Base-by-base conservation (phyloP, 1,140 invertebrate species). In the Dinoponera quadriceps region DNA sequence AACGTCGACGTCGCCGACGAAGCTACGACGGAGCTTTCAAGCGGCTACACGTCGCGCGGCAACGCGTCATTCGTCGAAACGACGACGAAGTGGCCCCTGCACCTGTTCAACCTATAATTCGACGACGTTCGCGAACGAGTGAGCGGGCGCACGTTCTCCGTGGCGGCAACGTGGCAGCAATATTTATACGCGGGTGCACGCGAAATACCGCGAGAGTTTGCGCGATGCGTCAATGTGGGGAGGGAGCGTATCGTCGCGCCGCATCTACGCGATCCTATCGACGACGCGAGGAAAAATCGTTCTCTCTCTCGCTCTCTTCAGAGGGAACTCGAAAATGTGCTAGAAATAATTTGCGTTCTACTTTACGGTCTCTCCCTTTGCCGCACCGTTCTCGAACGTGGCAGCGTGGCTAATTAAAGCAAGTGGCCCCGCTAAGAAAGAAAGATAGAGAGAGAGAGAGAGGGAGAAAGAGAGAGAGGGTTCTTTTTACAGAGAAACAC, bases 41-140 rank as follows among this genome's bases (percentile, higher is more conserved):
- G 59, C 25, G 48, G 44, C 63, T 49, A 86, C 63, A 49, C 33
- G 38, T 73, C 63, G 69, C 63, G 69, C 63, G 59, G 51, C 20
- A 48, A 25, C 80, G 60, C 73, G 85, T 86, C 85, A 86, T 83
- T 86, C 85, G 85, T 78, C 85, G 80, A 78, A 86, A 87, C 71
- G 81, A 73, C 85, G 85, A 78, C 68, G 81, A 87, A 87, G 82
- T 69, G 81, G 72, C 62, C 25, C 65, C 73, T 29, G 69, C 86
- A 87, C 86, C 86, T 87, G 86, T 82, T 86, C 85, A 82, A 62
- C 59, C 85, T 87, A 80, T 87, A 87, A 87, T 84, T 84, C 68
- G 85, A 38, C 51, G 81, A 38, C 72, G 59, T 83, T 60, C 60
- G 66, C 77, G 29, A 33, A 5, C 5, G 29, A 2, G 29, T 9